Percentiles rank a stretch among this genome's conserved stretches.
Evolutionary conservation across 2,888 invertebrate species (phyloP).

Genomic region (Slavum lentiscoides): DNA sequence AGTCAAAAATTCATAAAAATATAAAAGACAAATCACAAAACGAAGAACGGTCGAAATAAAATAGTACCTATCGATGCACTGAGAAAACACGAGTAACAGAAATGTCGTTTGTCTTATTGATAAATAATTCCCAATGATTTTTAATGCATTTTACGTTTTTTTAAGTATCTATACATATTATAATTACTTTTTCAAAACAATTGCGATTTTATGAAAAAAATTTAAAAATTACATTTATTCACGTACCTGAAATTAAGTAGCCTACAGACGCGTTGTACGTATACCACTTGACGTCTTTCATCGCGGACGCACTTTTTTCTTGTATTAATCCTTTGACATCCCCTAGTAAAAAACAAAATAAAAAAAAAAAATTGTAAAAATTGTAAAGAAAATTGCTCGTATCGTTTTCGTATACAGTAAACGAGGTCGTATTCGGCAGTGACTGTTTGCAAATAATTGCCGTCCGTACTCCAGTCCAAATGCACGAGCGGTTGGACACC

Average conservation of each 20-base stretch:
- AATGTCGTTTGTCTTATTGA: too few species aligned
- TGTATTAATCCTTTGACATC: constrained; percentile 85
- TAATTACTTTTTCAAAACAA: too few species aligned
- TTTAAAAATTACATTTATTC: background rate
- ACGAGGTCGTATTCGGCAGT: constrained; percentile 86
- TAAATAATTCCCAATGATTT: too few species aligned
- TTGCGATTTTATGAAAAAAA: too few species aligned
- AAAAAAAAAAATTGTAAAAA: background rate
- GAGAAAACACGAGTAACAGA: too few species aligned
- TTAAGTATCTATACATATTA: too few species aligned
- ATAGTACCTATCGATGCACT: too few species aligned
- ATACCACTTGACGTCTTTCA: constrained; percentile 90
- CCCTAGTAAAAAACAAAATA: constrained; percentile 69
- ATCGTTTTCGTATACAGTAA: constrained; percentile 72
- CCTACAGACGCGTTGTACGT: constrained; percentile 86
- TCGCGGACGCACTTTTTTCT: constrained; percentile 84
- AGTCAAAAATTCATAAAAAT: too few species aligned
- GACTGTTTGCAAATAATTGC: constrained; percentile 83
- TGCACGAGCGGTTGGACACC: constrained; percentile 83
- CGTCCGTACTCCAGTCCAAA: constrained; percentile 89
- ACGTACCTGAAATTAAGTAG: constrained; percentile 79
- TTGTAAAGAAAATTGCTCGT: too few species aligned
- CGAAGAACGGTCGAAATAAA: too few species aligned
- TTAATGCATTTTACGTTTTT: too few species aligned
- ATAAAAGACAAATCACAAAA: too few species aligned